Conservation (phyloP, 2,113 vertebrate species). For the Mustela nigripes region DNA sequence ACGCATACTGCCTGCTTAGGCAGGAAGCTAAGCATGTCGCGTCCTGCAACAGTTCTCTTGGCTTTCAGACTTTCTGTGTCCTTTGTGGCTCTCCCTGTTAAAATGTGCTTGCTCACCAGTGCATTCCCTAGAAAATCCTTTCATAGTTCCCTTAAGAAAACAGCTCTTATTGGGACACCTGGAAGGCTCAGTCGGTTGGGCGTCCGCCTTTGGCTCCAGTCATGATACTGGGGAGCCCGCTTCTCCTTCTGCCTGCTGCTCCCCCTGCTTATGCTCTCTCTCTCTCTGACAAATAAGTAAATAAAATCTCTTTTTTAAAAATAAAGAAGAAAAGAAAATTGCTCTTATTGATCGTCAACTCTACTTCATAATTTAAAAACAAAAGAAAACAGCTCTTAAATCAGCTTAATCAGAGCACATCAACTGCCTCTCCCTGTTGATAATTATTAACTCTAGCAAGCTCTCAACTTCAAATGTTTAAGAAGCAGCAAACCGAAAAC, state of each 20-base stretch:
- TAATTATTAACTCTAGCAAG: constrained; percentile 58
- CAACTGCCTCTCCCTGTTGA: constrained; percentile 43
- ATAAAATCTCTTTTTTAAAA: neutral
- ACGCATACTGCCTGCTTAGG: fast-evolving
- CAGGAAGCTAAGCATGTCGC: neutral
- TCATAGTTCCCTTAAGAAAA: constrained; percentile 23
- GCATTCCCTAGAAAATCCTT: neutral
- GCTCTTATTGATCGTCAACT: neutral
- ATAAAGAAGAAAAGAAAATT: neutral
- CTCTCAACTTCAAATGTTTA: constrained; percentile 30
- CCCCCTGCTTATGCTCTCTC: neutral
- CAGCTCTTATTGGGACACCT: neutral
- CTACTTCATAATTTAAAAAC: neutral
- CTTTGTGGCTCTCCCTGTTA: neutral
- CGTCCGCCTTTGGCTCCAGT: neutral
- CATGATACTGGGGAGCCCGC: neutral
- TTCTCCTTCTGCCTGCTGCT: neutral
- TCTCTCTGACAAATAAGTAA: neutral
- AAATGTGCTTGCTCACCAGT: neutral
- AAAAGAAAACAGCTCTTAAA: constrained; percentile 41
- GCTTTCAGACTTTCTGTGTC: neutral
- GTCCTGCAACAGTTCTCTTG: neutral
- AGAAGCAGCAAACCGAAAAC: constrained; percentile 41
- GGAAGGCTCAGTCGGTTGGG: neutral
- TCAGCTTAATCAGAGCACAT: neutral